A percentile compares a stretch with the other conserved stretches of the same genome.
These are phyloP conservation scores for Lithophane leautieri DNA, from an alignment of 2,888 invertebrate genomes.

Conservation along the genomic window DNA sequence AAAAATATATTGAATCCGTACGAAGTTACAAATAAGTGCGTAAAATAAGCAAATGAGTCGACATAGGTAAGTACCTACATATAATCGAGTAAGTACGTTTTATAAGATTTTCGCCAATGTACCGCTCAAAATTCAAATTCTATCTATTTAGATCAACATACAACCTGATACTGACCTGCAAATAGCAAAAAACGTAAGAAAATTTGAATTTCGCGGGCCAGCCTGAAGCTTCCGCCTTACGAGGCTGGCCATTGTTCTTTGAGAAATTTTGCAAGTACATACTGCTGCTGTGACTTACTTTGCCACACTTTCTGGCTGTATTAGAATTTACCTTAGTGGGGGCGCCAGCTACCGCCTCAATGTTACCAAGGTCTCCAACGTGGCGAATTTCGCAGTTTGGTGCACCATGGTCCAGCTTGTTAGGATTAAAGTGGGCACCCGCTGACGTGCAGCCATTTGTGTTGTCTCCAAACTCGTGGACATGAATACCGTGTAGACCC, in stretches of 20 bases:
- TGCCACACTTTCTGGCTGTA: neutral
- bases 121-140: too few species aligned
- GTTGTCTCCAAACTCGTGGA: conserved; percentile 99
- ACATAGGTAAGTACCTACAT: too few species aligned
- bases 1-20: too few species aligned
- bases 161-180: too few species aligned
- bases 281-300: neutral
- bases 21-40: too few species aligned
- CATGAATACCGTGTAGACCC: conserved; percentile 96
- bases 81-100: too few species aligned
- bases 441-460: conserved; percentile 99
- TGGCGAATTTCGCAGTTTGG: conserved; percentile 94
- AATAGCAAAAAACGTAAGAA: too few species aligned
- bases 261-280: neutral
- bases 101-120: too few species aligned
- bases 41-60: too few species aligned
- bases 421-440: conserved; percentile 98
- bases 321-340: conserved; percentile 87
- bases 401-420: conserved; percentile 94
- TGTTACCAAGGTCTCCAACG: conserved; percentile 97
- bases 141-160: too few species aligned
- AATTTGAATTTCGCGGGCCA: too few species aligned
- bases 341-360: conserved; percentile 91
- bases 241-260: neutral
- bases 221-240: too few species aligned